Percentiles rank a stretch among this genome's conserved stretches.
Conservation (phyloP, 2,113 vertebrate species). For the Mugil cephalus region DNA sequence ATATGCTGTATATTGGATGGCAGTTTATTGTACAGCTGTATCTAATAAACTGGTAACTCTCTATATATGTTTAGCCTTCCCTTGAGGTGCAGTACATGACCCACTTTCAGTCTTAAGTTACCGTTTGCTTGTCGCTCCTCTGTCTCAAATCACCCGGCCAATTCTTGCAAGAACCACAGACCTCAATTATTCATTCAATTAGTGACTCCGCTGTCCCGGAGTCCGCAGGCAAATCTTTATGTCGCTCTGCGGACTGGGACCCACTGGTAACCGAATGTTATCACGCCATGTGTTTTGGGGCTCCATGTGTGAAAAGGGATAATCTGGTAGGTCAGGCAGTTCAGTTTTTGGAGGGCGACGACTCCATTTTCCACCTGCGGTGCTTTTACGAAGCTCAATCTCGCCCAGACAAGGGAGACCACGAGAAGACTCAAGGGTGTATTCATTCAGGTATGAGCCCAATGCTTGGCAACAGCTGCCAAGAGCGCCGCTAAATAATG, state of each 20-base stretch:
- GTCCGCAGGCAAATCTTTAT: constrained; percentile 4
- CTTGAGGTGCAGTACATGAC: constrained; percentile 1
- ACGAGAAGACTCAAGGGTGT: constrained; percentile 29
- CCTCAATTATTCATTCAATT: constrained; percentile 52
- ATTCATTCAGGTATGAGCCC: constrained; percentile 44
- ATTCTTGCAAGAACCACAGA: constrained; percentile 33
- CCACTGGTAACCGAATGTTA: background rate
- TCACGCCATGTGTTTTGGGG: constrained; percentile 1
- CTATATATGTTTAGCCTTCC: background rate
- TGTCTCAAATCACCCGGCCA: constrained; percentile 36
- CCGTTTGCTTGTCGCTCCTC: constrained; percentile 3
- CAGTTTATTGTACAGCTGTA: background rate
- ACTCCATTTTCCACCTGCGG: constrained; percentile 12
- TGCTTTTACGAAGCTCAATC: constrained; percentile 26
- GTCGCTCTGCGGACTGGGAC: constrained; percentile 4
- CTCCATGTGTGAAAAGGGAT: constrained; percentile 35
- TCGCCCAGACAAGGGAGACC: background rate
- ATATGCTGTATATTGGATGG: no score
- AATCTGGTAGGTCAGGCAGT: constrained; percentile 1
- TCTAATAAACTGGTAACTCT: background rate
- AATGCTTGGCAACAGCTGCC: constrained; percentile 39
- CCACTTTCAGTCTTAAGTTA: constrained; percentile 17
- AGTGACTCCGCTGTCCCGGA: background rate
- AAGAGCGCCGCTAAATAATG: constrained; percentile 45
- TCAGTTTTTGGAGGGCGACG: constrained; percentile 1